A percentile compares a stretch with the other conserved stretches of the same genome.
Evolutionary conservation across 1,140 invertebrate genomes (phyloP).

Genomic region (Camponotus floridanus): DNA sequence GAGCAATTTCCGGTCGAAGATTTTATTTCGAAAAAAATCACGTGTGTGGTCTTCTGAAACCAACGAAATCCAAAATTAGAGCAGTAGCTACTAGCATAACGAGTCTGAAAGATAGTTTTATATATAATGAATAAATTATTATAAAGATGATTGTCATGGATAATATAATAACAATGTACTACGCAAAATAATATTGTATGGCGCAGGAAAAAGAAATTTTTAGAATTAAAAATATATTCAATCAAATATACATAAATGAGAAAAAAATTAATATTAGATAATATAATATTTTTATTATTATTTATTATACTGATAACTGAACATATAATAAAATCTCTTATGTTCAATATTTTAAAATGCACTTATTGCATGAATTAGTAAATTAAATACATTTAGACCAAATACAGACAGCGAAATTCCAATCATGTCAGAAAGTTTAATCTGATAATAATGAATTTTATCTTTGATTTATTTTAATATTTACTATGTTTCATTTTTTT

Average conservation of each 20-base stretch:
- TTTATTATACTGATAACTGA: too few species aligned
- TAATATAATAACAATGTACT: background rate
- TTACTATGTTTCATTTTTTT: too few species aligned
- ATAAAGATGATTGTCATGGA: background rate
- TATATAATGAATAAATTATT: background rate
- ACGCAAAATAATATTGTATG: background rate
- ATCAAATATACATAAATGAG: background rate
- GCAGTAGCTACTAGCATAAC: background rate
- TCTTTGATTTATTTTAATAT: too few species aligned
- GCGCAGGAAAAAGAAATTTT: background rate
- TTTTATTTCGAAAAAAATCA: constrained; percentile 15
- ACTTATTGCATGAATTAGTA: too few species aligned
- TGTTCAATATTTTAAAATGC: too few species aligned
- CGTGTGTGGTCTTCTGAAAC: background rate
- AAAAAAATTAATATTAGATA: too few species aligned
- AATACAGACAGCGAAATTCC: too few species aligned
- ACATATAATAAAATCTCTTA: too few species aligned
- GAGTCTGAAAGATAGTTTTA: background rate
- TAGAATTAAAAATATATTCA: background rate
- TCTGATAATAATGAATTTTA: too few species aligned
- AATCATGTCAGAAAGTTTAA: too few species aligned
- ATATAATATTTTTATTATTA: too few species aligned
- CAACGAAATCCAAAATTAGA: background rate
- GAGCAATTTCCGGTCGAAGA: background rate
- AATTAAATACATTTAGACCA: too few species aligned